These are phyloP conservation scores for Dynastes hyllus DNA, from an alignment of 2,888 invertebrate genomes.

Conservation along the genomic window DNA sequence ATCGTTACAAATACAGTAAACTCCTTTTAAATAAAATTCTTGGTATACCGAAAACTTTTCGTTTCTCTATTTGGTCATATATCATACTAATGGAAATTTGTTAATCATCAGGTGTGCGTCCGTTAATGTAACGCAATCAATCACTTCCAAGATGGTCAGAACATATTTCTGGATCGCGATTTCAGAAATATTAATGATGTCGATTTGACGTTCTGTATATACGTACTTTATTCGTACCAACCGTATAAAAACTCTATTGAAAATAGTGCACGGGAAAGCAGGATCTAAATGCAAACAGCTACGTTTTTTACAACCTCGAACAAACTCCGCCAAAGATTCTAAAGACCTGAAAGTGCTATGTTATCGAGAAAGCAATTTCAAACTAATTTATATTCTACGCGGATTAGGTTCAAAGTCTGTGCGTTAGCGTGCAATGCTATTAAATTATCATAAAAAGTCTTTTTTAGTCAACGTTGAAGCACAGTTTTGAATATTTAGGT, in stretches of 20 bases:
- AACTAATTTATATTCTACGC: constrained; percentile 51
- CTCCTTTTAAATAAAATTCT: too few species aligned
- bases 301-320: constrained; percentile 1
- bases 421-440: constrained; percentile 30
- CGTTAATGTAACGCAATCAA: constrained; percentile 30
- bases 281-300: neutral
- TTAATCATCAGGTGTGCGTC: constrained; percentile 20
- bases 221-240: neutral
- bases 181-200: constrained; percentile 21
- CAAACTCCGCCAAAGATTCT: neutral
- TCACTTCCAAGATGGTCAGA: constrained; percentile 23
- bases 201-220: constrained; percentile 2
- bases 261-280: neutral
- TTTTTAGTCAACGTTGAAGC: neutral
- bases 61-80: too few species aligned
- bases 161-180: constrained; percentile 10
- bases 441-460: constrained; percentile 40
- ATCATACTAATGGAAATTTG: constrained; percentile 30
- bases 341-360: constrained; percentile 5
- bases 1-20: too few species aligned
- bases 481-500: constrained; percentile 31
- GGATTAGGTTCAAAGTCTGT: constrained; percentile 39
- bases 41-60: too few species aligned
- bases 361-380: constrained; percentile 50
- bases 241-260: neutral